Evolutionary conservation across 2,797 vertebrate species (phyloP).

Genomic region (Microcaecilia unicolor): DNA sequence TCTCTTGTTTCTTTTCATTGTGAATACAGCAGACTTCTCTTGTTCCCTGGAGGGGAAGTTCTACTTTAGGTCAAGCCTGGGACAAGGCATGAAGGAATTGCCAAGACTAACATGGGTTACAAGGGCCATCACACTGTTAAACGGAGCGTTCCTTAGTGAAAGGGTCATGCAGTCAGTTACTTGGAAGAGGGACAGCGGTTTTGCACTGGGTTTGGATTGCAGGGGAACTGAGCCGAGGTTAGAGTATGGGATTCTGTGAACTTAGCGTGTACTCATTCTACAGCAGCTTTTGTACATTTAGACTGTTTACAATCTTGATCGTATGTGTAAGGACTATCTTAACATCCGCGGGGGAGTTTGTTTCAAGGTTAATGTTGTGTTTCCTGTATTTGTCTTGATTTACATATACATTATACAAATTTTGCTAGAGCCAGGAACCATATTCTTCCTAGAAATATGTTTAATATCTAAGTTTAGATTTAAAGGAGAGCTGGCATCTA

Average conservation of each 20-base stretch:
- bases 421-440: too few relatives aligned
- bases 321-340: too few relatives aligned
- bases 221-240: background rate
- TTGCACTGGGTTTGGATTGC: background rate
- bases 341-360: too few relatives aligned
- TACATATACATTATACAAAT: too few relatives aligned
- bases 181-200: constrained; percentile 1
- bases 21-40: constrained; percentile 4
- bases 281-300: too few relatives aligned
- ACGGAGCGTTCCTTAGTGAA: background rate
- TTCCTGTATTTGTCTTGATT: too few relatives aligned
- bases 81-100: constrained; percentile 9
- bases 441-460: too few relatives aligned
- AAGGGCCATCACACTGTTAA: background rate
- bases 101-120: constrained; percentile 23
- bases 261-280: constrained; percentile 4
- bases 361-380: too few relatives aligned
- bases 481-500: too few relatives aligned
- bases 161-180: constrained; percentile 3
- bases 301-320: too few relatives aligned
- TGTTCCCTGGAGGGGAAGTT: constrained; percentile 17
- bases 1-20: too few relatives aligned
- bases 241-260: background rate
- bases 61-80: constrained; percentile 16
- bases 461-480: too few relatives aligned